Evolutionary conservation across 2,113 vertebrate genomes (phyloP).

Genomic region (Lagenorhynchus albirostris): DNA sequence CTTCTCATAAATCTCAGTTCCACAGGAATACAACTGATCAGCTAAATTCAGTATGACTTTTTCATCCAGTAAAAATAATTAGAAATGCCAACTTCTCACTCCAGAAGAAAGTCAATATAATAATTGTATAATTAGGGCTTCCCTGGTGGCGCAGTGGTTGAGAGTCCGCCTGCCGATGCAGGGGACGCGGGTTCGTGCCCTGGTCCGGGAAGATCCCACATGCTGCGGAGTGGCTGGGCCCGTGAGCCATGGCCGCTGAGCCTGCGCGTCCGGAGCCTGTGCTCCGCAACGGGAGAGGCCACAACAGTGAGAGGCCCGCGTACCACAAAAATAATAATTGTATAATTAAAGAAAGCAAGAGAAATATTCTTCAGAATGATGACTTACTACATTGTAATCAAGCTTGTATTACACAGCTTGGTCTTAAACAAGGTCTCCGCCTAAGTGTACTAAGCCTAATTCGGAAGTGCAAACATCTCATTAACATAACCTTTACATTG

Average conservation of each 20-base stretch:
- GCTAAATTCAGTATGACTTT: constrained; percentile 7
- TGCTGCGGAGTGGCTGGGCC: fast-evolving
- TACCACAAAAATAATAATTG: neutral
- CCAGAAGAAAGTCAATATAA: neutral
- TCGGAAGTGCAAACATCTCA: neutral
- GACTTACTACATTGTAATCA: neutral
- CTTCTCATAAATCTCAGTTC: neutral
- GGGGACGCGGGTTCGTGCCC: no score
- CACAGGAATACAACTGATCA: neutral
- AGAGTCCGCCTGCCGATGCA: no score
- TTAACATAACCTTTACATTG: neutral
- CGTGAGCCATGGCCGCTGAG: no score
- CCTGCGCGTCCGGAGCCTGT: no score
- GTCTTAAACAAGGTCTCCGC: neutral
- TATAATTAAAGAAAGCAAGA: neutral
- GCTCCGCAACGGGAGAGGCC: no score
- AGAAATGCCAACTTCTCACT: neutral
- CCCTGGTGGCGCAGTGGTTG: no score
- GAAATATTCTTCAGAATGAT: neutral
- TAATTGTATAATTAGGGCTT: neutral
- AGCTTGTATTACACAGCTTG: neutral
- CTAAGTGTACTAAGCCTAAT: neutral
- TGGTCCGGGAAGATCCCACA: no score
- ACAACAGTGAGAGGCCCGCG: no score
- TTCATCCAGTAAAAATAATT: neutral